These are phyloP conservation scores for Halocaridina rubra DNA, from an alignment of 2,888 invertebrate species.

Conservation along the genomic window DNA sequence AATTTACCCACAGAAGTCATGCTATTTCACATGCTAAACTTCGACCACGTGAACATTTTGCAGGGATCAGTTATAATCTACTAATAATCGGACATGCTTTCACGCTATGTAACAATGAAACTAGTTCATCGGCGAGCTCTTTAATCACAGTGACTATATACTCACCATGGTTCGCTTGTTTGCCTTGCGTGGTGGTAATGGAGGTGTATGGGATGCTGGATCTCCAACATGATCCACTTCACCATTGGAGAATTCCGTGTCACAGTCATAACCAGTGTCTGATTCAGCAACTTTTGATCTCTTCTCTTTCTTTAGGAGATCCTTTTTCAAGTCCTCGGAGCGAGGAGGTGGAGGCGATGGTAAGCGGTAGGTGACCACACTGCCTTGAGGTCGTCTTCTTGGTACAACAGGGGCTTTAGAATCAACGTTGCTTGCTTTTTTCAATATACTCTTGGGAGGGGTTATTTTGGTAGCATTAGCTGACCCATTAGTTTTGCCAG, in stretches of 20 bases:
- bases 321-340: not conserved
- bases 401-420: not conserved
- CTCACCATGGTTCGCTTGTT: not conserved
- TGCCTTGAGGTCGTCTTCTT: not conserved
- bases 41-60: no score
- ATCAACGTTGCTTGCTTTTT: not conserved
- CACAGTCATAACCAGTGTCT: constrained; percentile 26
- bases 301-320: not conserved
- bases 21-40: no score
- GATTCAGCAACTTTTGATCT: not conserved
- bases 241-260: constrained; percentile 25
- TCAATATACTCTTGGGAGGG: constrained; percentile 38
- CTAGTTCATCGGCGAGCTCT: not conserved
- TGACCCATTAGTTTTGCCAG: not conserved
- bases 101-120: not conserved
- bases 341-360: not conserved
- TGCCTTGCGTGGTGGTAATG: not conserved
- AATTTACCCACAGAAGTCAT: no score
- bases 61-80: not conserved
- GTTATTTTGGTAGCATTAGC: not conserved
- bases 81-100: not conserved
- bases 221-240: not conserved
- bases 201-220: not conserved
- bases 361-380: constrained; percentile 21
- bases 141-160: not conserved